These are phyloP conservation scores for Operophtera brumata DNA, from an alignment of 2,888 invertebrate species.

Conservation along the genomic window DNA sequence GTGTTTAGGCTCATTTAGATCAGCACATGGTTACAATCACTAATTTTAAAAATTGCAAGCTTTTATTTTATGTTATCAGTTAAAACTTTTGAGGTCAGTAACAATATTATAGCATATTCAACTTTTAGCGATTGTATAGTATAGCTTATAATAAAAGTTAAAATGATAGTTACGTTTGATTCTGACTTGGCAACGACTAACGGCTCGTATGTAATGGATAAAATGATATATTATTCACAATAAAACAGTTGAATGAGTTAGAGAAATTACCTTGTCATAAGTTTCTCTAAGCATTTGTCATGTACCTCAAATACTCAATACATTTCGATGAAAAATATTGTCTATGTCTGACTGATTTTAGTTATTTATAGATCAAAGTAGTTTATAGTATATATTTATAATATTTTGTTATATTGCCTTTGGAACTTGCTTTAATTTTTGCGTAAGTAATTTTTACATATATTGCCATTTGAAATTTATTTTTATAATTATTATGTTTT, in stretches of 20 bases:
- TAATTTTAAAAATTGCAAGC: too few species aligned
- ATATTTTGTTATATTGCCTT: slow-evolving; percentile 53
- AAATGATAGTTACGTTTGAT: slow-evolving; percentile 18
- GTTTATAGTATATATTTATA: slow-evolving; percentile 38
- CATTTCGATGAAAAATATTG: slow-evolving; percentile 13
- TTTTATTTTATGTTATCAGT: background rate
- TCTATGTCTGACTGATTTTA: slow-evolving; percentile 22
- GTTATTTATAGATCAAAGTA: slow-evolving; percentile 38
- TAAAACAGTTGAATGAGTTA: slow-evolving; percentile 33
- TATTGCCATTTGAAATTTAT: slow-evolving; percentile 17
- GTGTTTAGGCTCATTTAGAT: too few species aligned
- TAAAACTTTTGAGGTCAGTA: slow-evolving; percentile 9
- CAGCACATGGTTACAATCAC: too few species aligned
- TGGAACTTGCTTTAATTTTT: slow-evolving; percentile 71
- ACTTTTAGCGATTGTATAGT: background rate
- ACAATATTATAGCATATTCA: background rate
- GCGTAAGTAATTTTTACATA: slow-evolving; percentile 20
- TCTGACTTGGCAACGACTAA: slow-evolving; percentile 31
- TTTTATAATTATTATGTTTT: slow-evolving; percentile 1
- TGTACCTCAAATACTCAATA: slow-evolving; percentile 64
- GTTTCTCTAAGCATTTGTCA: slow-evolving; percentile 41
- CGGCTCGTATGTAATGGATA: slow-evolving; percentile 34
- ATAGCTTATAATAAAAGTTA: slow-evolving; percentile 1
- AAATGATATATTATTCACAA: slow-evolving; percentile 30
- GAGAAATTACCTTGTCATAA: slow-evolving; percentile 22